These are phyloP conservation scores for Microtus oregoni DNA, from an alignment of 2,113 vertebrate genomes.

Conservation along the genomic window DNA sequence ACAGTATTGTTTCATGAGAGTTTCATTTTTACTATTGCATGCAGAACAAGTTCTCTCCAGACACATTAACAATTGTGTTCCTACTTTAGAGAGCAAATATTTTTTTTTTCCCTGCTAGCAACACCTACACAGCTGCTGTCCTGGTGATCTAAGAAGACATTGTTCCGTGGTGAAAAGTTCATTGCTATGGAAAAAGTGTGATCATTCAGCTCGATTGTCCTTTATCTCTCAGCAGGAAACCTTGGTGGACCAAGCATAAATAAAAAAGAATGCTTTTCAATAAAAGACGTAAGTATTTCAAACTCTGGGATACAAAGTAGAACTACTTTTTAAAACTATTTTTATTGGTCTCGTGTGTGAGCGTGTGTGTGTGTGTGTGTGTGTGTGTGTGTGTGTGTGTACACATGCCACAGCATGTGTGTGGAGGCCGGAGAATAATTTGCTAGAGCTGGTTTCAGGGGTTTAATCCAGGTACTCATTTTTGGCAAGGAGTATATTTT, in stretches of 20 bases:
- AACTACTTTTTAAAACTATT: neutral
- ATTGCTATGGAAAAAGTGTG: neutral
- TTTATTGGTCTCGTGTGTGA: neutral
- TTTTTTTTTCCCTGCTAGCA: constrained; percentile 20
- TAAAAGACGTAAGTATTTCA: constrained; percentile 34
- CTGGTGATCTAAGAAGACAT: constrained; percentile 42
- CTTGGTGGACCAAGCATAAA: constrained; percentile 26
- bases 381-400: neutral
- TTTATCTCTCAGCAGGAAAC: constrained; percentile 51
- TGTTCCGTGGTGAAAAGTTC: constrained; percentile 57
- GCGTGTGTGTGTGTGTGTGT: neutral
- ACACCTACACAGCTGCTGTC: constrained; percentile 74
- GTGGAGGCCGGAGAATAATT: neutral
- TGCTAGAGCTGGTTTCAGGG: neutral
- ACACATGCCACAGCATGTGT: neutral
- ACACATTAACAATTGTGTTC: constrained; percentile 72
- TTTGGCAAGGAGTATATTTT: neutral
- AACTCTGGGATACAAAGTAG: neutral
- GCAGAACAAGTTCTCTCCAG: constrained; percentile 62
- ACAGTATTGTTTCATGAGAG: neutral
- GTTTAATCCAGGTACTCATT: neutral
- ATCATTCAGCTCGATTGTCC: constrained; percentile 3
- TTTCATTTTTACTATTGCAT: constrained; percentile 55
- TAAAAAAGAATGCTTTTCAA: constrained; percentile 16
- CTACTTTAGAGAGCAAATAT: constrained; percentile 73